phyloP scores from a whole-genome alignment of 2,113 vertebrate genomes.

The Mobula birostris region DNA sequence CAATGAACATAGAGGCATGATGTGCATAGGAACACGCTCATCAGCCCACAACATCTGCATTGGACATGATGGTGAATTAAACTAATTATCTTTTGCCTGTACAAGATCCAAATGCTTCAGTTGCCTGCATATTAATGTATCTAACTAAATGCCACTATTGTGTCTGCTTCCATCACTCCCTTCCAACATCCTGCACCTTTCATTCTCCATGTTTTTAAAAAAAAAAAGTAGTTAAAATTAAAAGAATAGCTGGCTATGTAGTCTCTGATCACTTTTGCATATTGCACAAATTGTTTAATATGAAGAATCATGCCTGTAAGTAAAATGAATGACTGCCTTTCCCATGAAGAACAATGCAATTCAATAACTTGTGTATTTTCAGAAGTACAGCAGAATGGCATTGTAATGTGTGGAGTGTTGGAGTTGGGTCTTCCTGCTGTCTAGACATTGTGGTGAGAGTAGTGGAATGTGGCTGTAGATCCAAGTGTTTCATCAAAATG shows the following conservation, averaged over 20 bases:
- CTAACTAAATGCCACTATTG: no score
- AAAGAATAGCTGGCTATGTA: not conserved
- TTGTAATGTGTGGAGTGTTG: not conserved
- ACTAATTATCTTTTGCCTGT: no score
- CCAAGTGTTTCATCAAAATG: not conserved
- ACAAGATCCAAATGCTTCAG: no score
- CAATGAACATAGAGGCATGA: no score
- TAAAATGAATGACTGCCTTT: not conserved
- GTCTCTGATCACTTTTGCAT: not conserved
- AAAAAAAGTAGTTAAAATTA: no score
- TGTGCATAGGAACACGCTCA: no score
- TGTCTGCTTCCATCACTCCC: no score
- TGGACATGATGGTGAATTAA: no score
- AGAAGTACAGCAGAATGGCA: not conserved
- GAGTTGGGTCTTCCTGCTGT: slow-evolving; percentile 8
- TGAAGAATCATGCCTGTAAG: not conserved
- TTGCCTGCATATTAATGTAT: no score
- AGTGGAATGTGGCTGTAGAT: not conserved
- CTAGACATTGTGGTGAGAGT: slow-evolving; percentile 15
- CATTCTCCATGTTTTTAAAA: no score
- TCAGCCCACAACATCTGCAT: no score
- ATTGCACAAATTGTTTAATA: not conserved
- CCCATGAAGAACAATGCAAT: not conserved
- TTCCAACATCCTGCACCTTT: no score
- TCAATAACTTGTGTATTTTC: not conserved